Conservation (phyloP, 2,113 vertebrate genomes). For the Rousettus leschenaultii region DNA sequence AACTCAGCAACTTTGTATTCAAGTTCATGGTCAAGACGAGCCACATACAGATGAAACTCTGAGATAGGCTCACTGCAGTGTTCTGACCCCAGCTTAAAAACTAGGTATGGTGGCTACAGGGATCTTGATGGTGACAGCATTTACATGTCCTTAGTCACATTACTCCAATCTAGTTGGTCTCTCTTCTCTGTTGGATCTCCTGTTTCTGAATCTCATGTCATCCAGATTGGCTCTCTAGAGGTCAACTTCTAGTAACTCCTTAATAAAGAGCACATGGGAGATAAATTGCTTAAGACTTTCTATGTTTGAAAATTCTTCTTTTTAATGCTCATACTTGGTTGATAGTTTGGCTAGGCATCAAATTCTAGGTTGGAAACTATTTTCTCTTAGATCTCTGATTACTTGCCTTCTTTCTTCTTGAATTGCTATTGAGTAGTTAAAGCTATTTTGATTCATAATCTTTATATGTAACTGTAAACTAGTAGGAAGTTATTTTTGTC, state of each 20-base stretch:
- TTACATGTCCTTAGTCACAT: background rate
- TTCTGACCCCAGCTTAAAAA: background rate
- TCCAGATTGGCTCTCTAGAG: background rate
- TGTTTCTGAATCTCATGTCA: background rate
- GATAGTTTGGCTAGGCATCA: background rate
- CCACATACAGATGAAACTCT: background rate
- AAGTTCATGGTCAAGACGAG: background rate
- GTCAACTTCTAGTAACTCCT: background rate
- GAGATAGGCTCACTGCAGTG: background rate
- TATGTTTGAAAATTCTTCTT: background rate
- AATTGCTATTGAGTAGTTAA: background rate
- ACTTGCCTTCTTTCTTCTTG: background rate
- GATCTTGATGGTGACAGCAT: background rate
- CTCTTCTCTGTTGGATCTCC: background rate
- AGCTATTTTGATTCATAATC: background rate
- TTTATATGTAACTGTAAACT: background rate
- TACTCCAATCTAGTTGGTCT: background rate
- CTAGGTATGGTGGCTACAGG: background rate
- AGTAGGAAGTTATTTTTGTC: background rate
- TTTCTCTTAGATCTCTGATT: background rate
- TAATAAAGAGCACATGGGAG: background rate
- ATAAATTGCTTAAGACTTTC: background rate
- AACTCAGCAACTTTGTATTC: background rate
- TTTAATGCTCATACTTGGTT: background rate
- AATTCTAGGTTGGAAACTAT: background rate